These are phyloP conservation scores for Neoseiulus cucumeris DNA, from an alignment of 1,140 invertebrate species.

Conservation along the genomic window DNA sequence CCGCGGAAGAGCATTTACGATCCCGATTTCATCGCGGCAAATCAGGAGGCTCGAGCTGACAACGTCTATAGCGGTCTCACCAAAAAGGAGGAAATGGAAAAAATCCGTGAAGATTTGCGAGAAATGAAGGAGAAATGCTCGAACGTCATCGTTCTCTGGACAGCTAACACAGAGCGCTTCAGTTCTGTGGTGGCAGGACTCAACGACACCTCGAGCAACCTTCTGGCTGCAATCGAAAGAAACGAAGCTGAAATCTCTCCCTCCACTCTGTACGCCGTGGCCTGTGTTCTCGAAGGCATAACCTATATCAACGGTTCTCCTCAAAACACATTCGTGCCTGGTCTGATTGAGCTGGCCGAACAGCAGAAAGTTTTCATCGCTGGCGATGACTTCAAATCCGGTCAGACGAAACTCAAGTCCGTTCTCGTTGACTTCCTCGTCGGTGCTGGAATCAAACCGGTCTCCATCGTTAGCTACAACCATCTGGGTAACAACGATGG, in stretches of 20 bases:
- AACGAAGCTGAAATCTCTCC: constrained; percentile 70
- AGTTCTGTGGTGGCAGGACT: constrained; percentile 50
- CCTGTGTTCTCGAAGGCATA: constrained; percentile 66
- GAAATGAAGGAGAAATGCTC: constrained; percentile 54
- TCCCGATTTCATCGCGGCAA: constrained; percentile 83
- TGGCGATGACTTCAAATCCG: constrained; percentile 92
- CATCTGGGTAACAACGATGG: constrained; percentile 95
- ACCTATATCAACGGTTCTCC: constrained; percentile 88
- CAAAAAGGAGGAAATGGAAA: constrained; percentile 40
- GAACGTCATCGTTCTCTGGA: constrained; percentile 77
- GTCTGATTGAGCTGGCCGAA: constrained; percentile 61
- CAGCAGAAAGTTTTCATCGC: constrained; percentile 54
- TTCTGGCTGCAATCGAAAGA: constrained; percentile 49
- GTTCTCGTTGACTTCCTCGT: constrained; percentile 87
- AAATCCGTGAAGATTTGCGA: constrained; percentile 55
- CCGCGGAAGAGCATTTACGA: constrained; percentile 70
- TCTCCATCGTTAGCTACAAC: constrained; percentile 93
- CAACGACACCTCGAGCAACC: constrained; percentile 61
- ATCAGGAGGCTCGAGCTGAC: constrained; percentile 66
- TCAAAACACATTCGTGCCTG: constrained; percentile 86
- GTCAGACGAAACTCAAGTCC: constrained; percentile 89
- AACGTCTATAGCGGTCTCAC: constrained; percentile 58
- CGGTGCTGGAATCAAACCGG: constrained; percentile 74
- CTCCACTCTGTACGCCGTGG: constrained; percentile 78
- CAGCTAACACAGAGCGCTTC: constrained; percentile 86